A percentile compares a stretch with the other conserved stretches of the same genome.
phyloP scores from a whole-genome alignment of 2,113 vertebrate species.

The Columba janthina region DNA sequence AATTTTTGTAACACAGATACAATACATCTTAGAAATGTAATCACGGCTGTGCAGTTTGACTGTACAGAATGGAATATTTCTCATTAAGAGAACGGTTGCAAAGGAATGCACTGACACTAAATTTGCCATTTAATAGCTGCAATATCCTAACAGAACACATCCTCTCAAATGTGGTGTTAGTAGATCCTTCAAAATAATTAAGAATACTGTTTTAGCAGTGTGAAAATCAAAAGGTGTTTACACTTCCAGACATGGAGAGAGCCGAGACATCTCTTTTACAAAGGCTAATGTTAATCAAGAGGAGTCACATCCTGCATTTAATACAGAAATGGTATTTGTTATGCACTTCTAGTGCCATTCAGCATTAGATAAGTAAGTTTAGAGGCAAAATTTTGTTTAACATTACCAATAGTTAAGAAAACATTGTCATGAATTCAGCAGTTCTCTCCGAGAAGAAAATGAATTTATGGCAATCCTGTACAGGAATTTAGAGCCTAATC shows the following conservation, averaged over 20 bases:
- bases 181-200: not conserved
- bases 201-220: conserved; percentile 6
- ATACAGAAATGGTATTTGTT: not conserved
- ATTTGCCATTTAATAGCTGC: not conserved
- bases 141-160: not conserved
- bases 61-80: conserved; percentile 23
- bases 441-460: not conserved
- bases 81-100: conserved; percentile 8
- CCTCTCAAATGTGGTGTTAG: not conserved
- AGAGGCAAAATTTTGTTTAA: not conserved
- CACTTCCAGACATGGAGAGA: not conserved
- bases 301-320: not conserved
- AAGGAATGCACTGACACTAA: conserved; percentile 19
- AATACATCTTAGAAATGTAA: conserved; percentile 32
- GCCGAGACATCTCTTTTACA: not conserved
- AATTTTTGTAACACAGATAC: conserved; percentile 56
- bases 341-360: not conserved
- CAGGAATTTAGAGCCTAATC: not conserved
- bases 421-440: not conserved
- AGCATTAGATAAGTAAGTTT: not conserved
- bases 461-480: not conserved
- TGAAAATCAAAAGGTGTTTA: not conserved
- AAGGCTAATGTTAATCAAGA: not conserved
- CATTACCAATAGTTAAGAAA: not conserved
- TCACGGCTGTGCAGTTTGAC: conserved; percentile 11